A percentile compares a stretch with the other conserved stretches of the same genome.
These are phyloP conservation scores for Bombycilla garrulus DNA, from an alignment of 2,113 vertebrate species.

Conservation along the genomic window DNA sequence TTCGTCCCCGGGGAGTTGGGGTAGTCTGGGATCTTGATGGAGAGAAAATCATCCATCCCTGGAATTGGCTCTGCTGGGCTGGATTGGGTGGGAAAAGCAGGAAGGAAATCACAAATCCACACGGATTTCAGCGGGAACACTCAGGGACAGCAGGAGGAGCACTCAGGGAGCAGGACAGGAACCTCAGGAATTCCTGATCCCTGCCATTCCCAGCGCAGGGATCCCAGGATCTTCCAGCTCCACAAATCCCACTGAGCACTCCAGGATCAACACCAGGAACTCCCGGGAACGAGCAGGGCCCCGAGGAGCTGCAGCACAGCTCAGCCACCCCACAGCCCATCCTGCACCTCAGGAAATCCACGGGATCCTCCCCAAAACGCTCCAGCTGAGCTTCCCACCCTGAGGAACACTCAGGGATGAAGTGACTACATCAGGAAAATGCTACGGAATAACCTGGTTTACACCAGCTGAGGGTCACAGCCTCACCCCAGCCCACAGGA, in stretches of 20 bases:
- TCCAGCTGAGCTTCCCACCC: background rate
- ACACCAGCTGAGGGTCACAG: background rate
- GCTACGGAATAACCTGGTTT: fast-evolving
- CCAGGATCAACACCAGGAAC: fast-evolving
- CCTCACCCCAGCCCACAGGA: background rate
- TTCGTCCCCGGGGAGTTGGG: background rate
- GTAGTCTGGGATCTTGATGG: background rate
- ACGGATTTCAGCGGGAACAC: fast-evolving
- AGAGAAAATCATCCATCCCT: background rate
- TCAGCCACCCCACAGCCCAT: background rate
- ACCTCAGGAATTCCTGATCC: fast-evolving
- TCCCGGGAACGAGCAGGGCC: background rate
- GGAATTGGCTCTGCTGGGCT: background rate
- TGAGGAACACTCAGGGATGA: fast-evolving
- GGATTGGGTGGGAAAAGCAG: background rate
- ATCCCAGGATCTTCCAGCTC: background rate
- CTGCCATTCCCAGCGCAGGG: fast-evolving
- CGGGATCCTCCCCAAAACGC: background rate
- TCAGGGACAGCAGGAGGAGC: no score
- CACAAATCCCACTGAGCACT: background rate
- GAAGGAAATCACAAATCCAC: background rate
- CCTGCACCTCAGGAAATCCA: background rate
- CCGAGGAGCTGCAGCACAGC: fast-evolving
- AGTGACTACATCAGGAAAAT: fast-evolving
- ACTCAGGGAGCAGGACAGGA: no score